Conservation (phyloP, 37 sponge, comb jelly and placozoan species). For the Ianthella basta region DNA sequence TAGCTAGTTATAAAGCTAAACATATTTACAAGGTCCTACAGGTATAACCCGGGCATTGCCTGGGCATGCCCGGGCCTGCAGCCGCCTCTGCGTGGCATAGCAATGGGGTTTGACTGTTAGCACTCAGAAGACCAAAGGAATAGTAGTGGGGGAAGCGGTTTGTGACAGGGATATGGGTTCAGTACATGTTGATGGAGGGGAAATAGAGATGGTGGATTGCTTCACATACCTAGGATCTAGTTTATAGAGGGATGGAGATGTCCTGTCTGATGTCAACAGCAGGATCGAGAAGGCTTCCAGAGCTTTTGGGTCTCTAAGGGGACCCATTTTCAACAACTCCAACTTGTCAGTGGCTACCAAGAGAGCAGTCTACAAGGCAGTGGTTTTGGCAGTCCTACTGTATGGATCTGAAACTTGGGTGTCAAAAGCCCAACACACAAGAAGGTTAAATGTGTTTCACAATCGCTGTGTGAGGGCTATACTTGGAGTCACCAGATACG, state of each 20-base stretch:
- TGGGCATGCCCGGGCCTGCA: too few species aligned
- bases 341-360: background rate
- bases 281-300: conserved; percentile 15
- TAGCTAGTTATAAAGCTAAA: too few species aligned
- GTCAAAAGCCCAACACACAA: too few species aligned
- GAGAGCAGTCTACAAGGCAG: background rate
- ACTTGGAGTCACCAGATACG: too few species aligned
- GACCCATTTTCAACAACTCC: conserved; percentile 19
- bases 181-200: conserved; percentile 1
- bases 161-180: conserved; percentile 5
- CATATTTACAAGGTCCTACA: too few species aligned
- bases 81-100: too few species aligned
- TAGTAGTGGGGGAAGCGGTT: background rate
- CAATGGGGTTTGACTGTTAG: conserved; percentile 38
- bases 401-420: background rate
- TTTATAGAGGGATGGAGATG: too few species aligned
- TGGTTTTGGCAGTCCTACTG: background rate
- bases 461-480: too few species aligned
- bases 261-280: background rate
- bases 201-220: too few species aligned
- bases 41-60: too few species aligned
- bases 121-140: conserved; percentile 16
- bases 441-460: too few species aligned
- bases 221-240: too few species aligned
- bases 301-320: conserved; percentile 12